A percentile compares a stretch with the other conserved stretches of the same genome.
Conservation (phyloP, 2,888 invertebrate genomes). For the Cataglyphis albicans region DNA sequence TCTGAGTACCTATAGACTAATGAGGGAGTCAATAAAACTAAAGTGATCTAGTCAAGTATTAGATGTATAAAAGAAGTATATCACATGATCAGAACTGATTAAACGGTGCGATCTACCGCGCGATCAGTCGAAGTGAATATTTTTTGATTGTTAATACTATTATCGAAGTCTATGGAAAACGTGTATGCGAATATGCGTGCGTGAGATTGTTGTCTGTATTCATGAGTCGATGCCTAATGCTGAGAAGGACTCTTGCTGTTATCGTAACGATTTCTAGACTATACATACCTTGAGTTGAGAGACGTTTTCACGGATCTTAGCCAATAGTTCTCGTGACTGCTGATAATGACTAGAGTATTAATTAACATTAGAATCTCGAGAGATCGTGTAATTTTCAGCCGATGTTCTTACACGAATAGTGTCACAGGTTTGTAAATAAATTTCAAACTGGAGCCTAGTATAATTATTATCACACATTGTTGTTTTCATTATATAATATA, state of each 20-base stretch:
- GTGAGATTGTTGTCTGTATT: constrained; percentile 42
- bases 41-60: constrained; percentile 78
- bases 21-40: constrained; percentile 76
- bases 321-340: constrained; percentile 44
- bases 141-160: constrained; percentile 77
- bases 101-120: constrained; percentile 33
- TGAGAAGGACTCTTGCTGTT: constrained; percentile 54
- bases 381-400: constrained; percentile 47
- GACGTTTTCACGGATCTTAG: constrained; percentile 59
- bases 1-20: constrained; percentile 78
- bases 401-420: constrained; percentile 65
- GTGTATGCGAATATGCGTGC: constrained; percentile 30
- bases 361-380: constrained; percentile 49
- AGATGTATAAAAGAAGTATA: constrained; percentile 52
- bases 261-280: constrained; percentile 63
- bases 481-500: constrained; percentile 78
- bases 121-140: constrained; percentile 70
- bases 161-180: constrained; percentile 70
- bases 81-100: constrained; percentile 42
- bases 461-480: constrained; percentile 76
- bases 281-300: constrained; percentile 45
- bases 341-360: constrained; percentile 60
- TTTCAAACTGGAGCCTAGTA: constrained; percentile 75
- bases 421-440: constrained; percentile 73
- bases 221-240: constrained; percentile 69